Conservation (phyloP, 2,797 vertebrate species). For the Lates japonicus region DNA sequence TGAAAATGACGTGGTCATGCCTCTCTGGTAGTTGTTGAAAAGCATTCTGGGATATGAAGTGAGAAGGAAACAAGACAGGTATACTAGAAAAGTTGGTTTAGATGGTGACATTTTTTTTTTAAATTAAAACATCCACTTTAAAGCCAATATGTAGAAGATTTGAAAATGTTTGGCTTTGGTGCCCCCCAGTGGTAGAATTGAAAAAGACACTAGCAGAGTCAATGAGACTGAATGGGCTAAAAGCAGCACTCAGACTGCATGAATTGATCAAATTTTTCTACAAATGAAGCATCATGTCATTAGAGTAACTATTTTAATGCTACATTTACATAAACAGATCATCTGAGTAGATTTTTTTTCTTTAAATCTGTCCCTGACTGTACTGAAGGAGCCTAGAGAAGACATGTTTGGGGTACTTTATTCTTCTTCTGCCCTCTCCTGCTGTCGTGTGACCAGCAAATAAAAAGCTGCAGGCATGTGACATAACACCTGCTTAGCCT, state of each 20-base stretch:
- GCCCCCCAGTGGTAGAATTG: constrained; percentile 2
- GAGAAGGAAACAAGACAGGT: constrained; percentile 11
- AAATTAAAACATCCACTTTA: not conserved
- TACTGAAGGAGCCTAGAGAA: constrained; percentile 3
- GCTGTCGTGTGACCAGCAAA: constrained; percentile 24
- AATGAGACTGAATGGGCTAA: not conserved
- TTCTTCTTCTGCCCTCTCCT: not conserved
- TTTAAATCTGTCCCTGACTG: not conserved
- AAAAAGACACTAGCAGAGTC: constrained; percentile 18
- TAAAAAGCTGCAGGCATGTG: constrained; percentile 42
- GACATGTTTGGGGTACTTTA: not conserved
- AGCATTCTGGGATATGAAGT: constrained; percentile 29
- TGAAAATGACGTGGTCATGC: not conserved
- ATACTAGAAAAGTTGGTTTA: not conserved
- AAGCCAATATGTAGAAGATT: constrained; percentile 15
- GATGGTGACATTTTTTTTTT: not conserved
- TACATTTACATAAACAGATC: not conserved
- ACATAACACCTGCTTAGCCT: constrained; percentile 50
- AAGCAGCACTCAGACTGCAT: not conserved
- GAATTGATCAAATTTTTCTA: not conserved
- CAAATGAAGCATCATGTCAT: not conserved
- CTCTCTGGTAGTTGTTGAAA: constrained; percentile 7
- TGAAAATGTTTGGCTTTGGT: not conserved
- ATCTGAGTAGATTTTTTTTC: constrained; percentile 1
- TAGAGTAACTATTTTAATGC: not conserved